phyloP scores from a whole-genome alignment of 2,888 invertebrate genomes.

The Drosophila formosana region DNA sequence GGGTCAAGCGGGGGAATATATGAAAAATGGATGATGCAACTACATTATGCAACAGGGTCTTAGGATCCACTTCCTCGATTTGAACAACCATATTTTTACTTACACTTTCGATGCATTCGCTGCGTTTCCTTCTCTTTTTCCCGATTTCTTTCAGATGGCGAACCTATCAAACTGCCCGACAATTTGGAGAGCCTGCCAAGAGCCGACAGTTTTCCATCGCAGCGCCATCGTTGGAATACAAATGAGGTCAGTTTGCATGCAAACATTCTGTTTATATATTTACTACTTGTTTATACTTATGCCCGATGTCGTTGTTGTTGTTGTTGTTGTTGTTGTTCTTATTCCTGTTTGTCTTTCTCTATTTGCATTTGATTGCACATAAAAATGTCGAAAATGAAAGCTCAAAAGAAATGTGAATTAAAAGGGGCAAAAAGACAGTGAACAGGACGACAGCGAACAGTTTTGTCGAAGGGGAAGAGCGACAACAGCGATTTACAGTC shows the following conservation, averaged over 20 bases:
- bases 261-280: slow-evolving; percentile 11
- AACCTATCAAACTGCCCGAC: slow-evolving; percentile 96
- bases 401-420: slow-evolving; percentile 26
- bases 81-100: slow-evolving; percentile 39
- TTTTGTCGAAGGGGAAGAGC: background rate
- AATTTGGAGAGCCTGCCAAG: slow-evolving; percentile 97
- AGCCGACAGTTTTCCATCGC: slow-evolving; percentile 97
- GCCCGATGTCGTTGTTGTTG: slow-evolving; percentile 14
- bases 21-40: slow-evolving; percentile 57
- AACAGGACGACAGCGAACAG: background rate
- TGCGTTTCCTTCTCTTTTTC: slow-evolving; percentile 37
- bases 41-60: slow-evolving; percentile 59
- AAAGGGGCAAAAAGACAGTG: background rate
- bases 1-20: slow-evolving; percentile 19
- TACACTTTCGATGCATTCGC: slow-evolving; percentile 64
- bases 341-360: slow-evolving; percentile 49
- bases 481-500: slow-evolving; percentile 35
- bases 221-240: slow-evolving; percentile 99
- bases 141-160: slow-evolving; percentile 89
- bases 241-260: slow-evolving; percentile 92
- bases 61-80: slow-evolving; percentile 2
- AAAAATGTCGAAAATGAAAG: slow-evolving; percentile 75
- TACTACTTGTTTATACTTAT: slow-evolving; percentile 29
- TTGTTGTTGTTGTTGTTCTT: slow-evolving; percentile 23
- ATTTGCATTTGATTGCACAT: slow-evolving; percentile 79